Percentiles rank a stretch among this genome's conserved stretches.
These are phyloP conservation scores for Cyanistes caeruleus DNA, from an alignment of 2,113 vertebrate species.

Conservation along the genomic window DNA sequence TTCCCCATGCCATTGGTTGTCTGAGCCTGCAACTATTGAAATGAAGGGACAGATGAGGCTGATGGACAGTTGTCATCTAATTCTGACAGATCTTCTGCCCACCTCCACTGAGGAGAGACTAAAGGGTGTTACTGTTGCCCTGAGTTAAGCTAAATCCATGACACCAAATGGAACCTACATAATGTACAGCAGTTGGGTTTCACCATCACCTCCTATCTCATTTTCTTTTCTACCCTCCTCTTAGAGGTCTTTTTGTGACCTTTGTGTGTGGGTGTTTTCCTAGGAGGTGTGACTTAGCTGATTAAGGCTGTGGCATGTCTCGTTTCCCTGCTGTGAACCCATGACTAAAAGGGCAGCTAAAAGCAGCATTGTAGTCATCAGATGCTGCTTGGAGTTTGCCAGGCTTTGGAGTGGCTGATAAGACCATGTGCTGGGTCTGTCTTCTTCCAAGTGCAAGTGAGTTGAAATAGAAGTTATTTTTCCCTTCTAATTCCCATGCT, in stretches of 20 bases:
- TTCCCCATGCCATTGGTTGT: neutral
- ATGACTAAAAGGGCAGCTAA: slow-evolving; percentile 60
- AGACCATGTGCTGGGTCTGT: neutral
- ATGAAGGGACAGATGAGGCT: neutral
- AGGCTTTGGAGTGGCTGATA: slow-evolving; percentile 58
- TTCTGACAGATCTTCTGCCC: neutral
- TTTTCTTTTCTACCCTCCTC: neutral
- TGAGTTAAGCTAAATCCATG: neutral
- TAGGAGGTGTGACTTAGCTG: slow-evolving; percentile 30
- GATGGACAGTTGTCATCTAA: neutral
- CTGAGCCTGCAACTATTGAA: neutral
- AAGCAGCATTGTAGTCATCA: slow-evolving; percentile 41
- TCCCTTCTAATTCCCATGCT: neutral
- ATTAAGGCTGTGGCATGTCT: slow-evolving; percentile 8
- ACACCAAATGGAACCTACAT: neutral
- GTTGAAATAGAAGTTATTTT: neutral
- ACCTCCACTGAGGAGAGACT: neutral
- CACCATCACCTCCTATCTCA: slow-evolving; percentile 36
- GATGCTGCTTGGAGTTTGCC: neutral
- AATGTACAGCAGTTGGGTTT: neutral
- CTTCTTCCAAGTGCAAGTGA: neutral
- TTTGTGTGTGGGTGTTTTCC: neutral
- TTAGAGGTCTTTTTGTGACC: slow-evolving; percentile 30
- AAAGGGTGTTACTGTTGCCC: neutral
- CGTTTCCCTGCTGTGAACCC: neutral